phyloP scores from a whole-genome alignment of 2,888 invertebrate species.

The Diplazon laetatorius region DNA sequence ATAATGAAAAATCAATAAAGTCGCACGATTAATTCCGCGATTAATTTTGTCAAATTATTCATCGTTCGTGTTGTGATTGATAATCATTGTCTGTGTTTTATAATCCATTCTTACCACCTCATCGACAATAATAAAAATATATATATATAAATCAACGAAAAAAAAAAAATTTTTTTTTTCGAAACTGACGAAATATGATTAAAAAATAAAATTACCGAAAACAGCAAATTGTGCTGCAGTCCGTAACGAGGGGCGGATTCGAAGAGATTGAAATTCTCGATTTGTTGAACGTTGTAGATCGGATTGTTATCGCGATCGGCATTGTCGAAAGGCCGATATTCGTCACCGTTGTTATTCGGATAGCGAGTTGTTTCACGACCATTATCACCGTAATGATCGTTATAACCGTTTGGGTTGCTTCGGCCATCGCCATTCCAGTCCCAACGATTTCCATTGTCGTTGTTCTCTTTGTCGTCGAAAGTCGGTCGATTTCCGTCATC shows the following conservation, averaged over 20 bases:
- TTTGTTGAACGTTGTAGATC: constrained; percentile 80
- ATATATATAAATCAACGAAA: too few relatives aligned
- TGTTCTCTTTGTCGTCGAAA: constrained; percentile 60
- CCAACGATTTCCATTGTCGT: constrained; percentile 56
- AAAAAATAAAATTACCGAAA: constrained; percentile 86
- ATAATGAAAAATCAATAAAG: too few relatives aligned
- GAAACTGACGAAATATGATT: neutral
- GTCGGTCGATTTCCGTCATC: constrained; percentile 67
- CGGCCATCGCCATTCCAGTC: constrained; percentile 43
- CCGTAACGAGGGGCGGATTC: constrained; percentile 88
- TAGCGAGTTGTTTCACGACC: constrained; percentile 34
- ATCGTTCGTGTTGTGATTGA: neutral
- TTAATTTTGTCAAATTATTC: too few relatives aligned
- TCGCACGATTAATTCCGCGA: too few relatives aligned
- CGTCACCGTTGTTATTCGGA: constrained; percentile 59
- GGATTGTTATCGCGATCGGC: constrained; percentile 63
- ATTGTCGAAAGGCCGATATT: constrained; percentile 52
- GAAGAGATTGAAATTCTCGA: constrained; percentile 89
- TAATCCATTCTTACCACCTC: too few relatives aligned
- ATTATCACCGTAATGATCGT: constrained; percentile 15
- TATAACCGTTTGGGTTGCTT: neutral
- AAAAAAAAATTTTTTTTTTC: too few relatives aligned
- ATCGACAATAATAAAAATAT: too few relatives aligned
- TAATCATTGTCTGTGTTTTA: constrained; percentile 26
- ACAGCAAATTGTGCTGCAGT: constrained; percentile 88